Evolutionary conservation across 2,797 vertebrate genomes (phyloP).

Genomic region (Rhabdomys pumilio): DNA sequence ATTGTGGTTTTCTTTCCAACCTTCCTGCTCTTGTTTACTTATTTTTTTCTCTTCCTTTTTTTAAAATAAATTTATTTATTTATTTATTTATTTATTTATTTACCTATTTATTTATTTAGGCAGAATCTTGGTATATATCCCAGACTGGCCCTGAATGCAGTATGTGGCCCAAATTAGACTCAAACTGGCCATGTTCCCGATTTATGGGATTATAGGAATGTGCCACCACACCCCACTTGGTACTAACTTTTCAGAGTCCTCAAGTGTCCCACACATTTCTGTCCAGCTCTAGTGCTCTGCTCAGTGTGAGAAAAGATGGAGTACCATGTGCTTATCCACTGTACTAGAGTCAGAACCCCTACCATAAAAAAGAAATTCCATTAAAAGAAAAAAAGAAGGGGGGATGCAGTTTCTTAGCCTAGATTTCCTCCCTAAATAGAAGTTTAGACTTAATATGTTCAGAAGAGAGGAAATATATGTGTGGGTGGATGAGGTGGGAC

Average conservation of each 20-base stretch:
- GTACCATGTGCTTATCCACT: not conserved
- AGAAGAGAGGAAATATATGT: conserved; percentile 76
- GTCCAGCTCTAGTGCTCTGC: not conserved
- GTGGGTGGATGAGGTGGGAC: conserved; percentile 78
- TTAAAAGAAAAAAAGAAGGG: not conserved
- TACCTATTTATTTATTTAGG: not conserved
- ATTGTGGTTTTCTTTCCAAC: not conserved
- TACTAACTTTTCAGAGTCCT: not conserved
- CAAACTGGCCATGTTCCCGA: not conserved
- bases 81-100: not conserved
- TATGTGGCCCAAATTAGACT: not conserved
- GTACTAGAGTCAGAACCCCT: conserved; percentile 30
- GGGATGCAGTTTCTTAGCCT: conserved; percentile 48
- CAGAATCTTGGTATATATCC: not conserved
- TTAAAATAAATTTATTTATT: not conserved
- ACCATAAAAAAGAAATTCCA: conserved; percentile 14
- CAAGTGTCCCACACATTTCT: not conserved
- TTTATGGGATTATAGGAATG: not conserved
- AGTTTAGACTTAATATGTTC: conserved; percentile 71
- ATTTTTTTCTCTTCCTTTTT: not conserved
- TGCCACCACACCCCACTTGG: not conserved
- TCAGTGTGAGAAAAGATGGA: not conserved
- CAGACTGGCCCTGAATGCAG: not conserved
- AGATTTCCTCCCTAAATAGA: conserved; percentile 64
- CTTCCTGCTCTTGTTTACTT: not conserved